These are phyloP conservation scores for Eupelmus urozonus DNA, from an alignment of 2,888 invertebrate species.

Conservation along the genomic window DNA sequence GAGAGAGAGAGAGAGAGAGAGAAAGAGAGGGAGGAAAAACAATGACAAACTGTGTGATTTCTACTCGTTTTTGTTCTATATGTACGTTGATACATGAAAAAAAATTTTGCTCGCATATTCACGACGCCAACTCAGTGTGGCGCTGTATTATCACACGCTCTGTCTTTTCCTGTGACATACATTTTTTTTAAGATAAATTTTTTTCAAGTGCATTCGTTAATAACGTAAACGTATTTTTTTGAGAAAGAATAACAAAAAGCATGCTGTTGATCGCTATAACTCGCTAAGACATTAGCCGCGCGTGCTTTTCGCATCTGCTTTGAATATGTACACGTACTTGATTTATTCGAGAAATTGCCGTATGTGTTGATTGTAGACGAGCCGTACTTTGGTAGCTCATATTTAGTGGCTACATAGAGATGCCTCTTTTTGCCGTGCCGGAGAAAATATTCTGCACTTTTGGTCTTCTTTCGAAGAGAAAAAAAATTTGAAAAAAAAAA, in stretches of 20 bases:
- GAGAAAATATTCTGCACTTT: constrained; percentile 1
- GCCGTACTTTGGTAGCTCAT: background rate
- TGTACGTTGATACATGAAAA: constrained; percentile 5
- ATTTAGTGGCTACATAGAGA: background rate
- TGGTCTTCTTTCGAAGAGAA: background rate
- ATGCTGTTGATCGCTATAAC: constrained; percentile 30
- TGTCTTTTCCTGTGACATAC: constrained; percentile 27
- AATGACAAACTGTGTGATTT: constrained; percentile 34
- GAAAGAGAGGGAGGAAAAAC: constrained; percentile 50
- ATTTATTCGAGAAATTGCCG: background rate
- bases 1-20: constrained; percentile 58
- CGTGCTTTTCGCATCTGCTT: constrained; percentile 44
- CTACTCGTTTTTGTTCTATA: background rate
- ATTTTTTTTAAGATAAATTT: constrained; percentile 18
- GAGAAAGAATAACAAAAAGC: constrained; percentile 36
- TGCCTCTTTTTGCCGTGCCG: constrained; percentile 4
- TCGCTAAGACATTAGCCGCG: constrained; percentile 1
- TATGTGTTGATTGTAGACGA: constrained; percentile 7
- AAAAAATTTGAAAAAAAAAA: background rate
- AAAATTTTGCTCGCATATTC: constrained; percentile 5
- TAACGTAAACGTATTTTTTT: constrained; percentile 20
- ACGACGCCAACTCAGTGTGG: background rate
- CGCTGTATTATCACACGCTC: constrained; percentile 30
- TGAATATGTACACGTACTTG: background rate
- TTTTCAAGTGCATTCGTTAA: constrained; percentile 25